phyloP scores from a whole-genome alignment of 1,140 invertebrate species.

The Onthophagus taurus region DNA sequence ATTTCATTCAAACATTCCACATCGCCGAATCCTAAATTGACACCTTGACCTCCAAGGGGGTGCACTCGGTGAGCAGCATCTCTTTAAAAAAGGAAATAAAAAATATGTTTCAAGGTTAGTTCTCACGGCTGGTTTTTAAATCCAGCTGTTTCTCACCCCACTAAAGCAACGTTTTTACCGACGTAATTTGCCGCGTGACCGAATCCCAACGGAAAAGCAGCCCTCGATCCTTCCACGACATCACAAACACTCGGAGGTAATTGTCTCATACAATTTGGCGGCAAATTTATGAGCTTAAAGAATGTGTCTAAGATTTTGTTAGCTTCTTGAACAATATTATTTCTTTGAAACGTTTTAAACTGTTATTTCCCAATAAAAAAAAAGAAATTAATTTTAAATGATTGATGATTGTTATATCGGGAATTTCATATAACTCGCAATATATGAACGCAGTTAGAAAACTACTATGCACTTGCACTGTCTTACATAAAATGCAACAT shows the following conservation, averaged over 20 bases:
- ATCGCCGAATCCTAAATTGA: slow-evolving; percentile 96
- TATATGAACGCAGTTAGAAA: too few species aligned
- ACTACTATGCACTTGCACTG: too few species aligned
- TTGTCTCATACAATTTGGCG: slow-evolving; percentile 47
- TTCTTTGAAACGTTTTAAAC: slow-evolving; percentile 56
- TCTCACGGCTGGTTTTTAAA: background rate
- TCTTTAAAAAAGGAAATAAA: slow-evolving; percentile 39
- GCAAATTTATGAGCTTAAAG: slow-evolving; percentile 37
- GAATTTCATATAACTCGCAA: too few species aligned
- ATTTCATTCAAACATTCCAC: slow-evolving; percentile 60
- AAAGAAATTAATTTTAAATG: background rate
- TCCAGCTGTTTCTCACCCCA: slow-evolving; percentile 76
- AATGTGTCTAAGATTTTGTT: slow-evolving; percentile 46
- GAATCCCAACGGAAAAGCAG: slow-evolving; percentile 86
- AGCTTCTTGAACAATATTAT: slow-evolving; percentile 44
- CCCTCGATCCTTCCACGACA: slow-evolving; percentile 57
- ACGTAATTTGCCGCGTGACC: slow-evolving; percentile 83
- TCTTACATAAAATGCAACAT: too few species aligned
- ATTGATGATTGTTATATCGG: too few species aligned
- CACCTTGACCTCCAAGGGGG: slow-evolving; percentile 85
- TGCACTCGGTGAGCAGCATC: slow-evolving; percentile 96
- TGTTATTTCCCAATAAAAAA: slow-evolving; percentile 7
- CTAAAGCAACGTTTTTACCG: slow-evolving; percentile 58
- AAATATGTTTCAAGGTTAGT: background rate
- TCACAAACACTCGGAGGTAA: slow-evolving; percentile 68